A percentile compares a stretch with the other conserved stretches of the same genome.
phyloP scores from a whole-genome alignment of 2,113 vertebrate genomes.

The Lasiurus cinereus region DNA sequence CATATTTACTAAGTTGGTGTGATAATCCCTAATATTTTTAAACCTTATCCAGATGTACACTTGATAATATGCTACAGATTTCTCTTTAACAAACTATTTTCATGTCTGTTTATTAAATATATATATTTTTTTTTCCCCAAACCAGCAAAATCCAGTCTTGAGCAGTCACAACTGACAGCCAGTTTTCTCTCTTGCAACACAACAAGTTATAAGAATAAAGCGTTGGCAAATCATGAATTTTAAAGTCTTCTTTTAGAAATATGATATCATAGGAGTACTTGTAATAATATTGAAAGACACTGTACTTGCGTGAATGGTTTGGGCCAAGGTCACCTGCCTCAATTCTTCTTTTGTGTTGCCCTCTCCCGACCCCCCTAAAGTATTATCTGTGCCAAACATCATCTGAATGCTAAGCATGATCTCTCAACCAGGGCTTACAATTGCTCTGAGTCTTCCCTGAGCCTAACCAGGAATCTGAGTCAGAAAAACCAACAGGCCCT shows the following conservation, averaged over 20 bases:
- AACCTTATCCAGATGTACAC: conserved; percentile 1
- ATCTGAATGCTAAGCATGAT: conserved; percentile 11
- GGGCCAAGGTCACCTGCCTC: conserved; percentile 48
- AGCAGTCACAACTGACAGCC: neutral
- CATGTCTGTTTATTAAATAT: neutral
- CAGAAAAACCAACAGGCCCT: rapidly evolving
- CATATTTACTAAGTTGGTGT: neutral
- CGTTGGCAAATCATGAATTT: conserved; percentile 35
- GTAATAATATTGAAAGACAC: neutral
- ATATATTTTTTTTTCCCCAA: neutral
- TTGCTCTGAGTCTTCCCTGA: neutral
- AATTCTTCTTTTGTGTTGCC: neutral
- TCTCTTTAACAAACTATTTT: conserved; percentile 56
- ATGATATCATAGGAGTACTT: neutral
- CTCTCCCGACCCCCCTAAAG: neutral
- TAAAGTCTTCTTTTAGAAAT: conserved; percentile 62
- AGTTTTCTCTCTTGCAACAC: conserved; percentile 26
- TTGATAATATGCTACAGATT: conserved; percentile 39
- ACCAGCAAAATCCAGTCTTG: neutral
- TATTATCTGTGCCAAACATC: neutral
- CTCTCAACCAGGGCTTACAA: neutral
- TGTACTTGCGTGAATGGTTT: neutral
- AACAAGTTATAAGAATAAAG: conserved; percentile 20
- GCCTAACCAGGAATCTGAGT: neutral
- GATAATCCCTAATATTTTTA: conserved; percentile 27